Percentiles rank a stretch among this genome's conserved stretches.
These are phyloP conservation scores for Squalus acanthias DNA, from an alignment of 2,797 vertebrate genomes.

Conservation along the genomic window DNA sequence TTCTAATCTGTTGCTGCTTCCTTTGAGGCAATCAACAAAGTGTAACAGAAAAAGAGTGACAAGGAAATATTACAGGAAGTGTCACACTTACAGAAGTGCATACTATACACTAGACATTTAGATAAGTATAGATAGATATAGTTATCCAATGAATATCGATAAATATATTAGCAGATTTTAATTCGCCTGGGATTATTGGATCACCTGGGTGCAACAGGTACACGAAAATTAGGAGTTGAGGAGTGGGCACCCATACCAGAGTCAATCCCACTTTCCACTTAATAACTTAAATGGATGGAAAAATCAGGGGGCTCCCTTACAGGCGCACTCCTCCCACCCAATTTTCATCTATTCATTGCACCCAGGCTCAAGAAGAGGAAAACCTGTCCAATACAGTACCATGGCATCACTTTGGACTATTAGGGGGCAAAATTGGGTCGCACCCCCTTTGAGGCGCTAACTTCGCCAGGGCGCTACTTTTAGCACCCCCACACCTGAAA, in stretches of 20 bases:
- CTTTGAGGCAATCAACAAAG: background rate
- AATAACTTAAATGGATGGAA: background rate
- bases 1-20: background rate
- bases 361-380: background rate
- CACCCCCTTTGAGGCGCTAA: too few relatives aligned
- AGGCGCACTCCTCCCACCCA: background rate
- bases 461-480: too few relatives aligned
- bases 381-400: background rate
- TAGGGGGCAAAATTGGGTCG: too few relatives aligned
- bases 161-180: background rate
- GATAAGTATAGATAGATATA: background rate
- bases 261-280: background rate
- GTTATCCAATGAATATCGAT: background rate
- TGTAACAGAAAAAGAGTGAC: background rate
- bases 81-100: too few relatives aligned
- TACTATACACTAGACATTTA: too few relatives aligned
- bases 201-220: background rate
- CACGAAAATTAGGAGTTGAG: background rate
- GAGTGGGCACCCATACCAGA: background rate
- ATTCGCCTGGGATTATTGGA: background rate
- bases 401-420: background rate
- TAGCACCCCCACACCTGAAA: too few relatives aligned
- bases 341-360: background rate
- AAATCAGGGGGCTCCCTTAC: background rate
- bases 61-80: background rate